These are phyloP conservation scores for Nylanderia fulva DNA, from an alignment of 1,140 invertebrate genomes.

Conservation along the genomic window DNA sequence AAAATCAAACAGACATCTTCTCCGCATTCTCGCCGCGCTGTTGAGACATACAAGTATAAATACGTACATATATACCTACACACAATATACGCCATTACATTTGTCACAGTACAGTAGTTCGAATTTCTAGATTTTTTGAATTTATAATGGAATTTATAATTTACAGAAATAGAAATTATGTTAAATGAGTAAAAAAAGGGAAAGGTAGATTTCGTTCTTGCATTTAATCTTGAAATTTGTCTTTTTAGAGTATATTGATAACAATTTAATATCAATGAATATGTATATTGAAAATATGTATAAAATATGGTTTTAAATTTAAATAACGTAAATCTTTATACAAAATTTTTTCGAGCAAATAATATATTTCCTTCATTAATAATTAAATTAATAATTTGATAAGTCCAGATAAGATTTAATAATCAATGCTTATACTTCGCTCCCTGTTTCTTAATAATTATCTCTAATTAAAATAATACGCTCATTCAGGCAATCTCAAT, in stretches of 20 bases:
- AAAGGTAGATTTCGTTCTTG: not conserved
- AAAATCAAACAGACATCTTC: conserved; percentile 81
- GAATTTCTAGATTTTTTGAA: not conserved
- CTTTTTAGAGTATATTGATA: not conserved
- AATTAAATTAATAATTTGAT: not conserved
- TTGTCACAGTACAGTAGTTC: conserved; percentile 3
- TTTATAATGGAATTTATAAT: too few species aligned
- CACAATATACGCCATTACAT: not conserved
- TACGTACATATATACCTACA: not conserved
- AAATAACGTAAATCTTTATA: not conserved
- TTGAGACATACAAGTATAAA: conserved; percentile 2
- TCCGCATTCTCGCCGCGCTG: conserved; percentile 36
- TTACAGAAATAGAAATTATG: not conserved
- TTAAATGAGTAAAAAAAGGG: not conserved
- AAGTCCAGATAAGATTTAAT: not conserved
- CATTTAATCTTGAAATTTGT: not conserved
- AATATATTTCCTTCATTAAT: not conserved
- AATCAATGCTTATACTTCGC: not conserved
- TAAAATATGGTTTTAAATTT: not conserved
- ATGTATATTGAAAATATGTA: not conserved
- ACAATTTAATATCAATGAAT: not conserved
- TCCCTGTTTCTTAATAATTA: not conserved
- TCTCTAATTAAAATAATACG: conserved; percentile 17
- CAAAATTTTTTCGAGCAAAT: not conserved
- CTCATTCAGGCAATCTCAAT: conserved; percentile 31